phyloP scores from a whole-genome alignment of 2,113 vertebrate genomes.

The Hippotragus niger region DNA sequence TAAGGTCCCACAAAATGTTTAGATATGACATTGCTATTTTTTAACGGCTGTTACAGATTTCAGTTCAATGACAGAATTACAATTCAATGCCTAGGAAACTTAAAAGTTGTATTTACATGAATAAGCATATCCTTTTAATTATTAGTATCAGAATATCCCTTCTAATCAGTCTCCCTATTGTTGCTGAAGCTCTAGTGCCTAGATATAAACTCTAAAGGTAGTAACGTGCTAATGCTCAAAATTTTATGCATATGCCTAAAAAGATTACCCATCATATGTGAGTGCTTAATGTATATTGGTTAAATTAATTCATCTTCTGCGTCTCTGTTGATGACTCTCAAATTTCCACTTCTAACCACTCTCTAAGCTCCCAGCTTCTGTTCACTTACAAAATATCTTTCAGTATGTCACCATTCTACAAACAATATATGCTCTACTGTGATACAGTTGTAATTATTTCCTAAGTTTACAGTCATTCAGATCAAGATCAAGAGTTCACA shows the following conservation, averaged over 20 bases:
- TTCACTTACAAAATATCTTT: not conserved
- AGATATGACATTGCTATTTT: conserved; percentile 36
- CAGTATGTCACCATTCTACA: not conserved
- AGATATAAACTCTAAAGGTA: not conserved
- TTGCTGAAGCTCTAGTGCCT: not conserved
- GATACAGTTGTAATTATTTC: not conserved
- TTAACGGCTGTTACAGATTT: conserved; percentile 10
- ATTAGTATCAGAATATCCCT: not conserved
- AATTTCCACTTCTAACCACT: not conserved
- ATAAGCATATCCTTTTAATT: not conserved
- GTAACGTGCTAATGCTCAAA: not conserved
- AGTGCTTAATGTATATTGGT: not conserved
- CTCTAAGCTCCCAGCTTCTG: not conserved
- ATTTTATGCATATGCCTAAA: not conserved
- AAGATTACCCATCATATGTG: not conserved
- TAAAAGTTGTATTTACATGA: not conserved
- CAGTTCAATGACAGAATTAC: not conserved
- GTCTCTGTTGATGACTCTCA: not conserved
- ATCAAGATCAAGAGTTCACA: not conserved
- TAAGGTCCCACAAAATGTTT: conserved; percentile 35
- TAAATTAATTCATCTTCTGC: not conserved
- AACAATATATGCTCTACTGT: not conserved
- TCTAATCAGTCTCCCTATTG: not conserved
- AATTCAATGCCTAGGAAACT: not conserved
- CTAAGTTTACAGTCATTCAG: not conserved